Base-by-base conservation (phyloP, 1,140 invertebrate genomes). In the Megalopta genalis region DNA sequence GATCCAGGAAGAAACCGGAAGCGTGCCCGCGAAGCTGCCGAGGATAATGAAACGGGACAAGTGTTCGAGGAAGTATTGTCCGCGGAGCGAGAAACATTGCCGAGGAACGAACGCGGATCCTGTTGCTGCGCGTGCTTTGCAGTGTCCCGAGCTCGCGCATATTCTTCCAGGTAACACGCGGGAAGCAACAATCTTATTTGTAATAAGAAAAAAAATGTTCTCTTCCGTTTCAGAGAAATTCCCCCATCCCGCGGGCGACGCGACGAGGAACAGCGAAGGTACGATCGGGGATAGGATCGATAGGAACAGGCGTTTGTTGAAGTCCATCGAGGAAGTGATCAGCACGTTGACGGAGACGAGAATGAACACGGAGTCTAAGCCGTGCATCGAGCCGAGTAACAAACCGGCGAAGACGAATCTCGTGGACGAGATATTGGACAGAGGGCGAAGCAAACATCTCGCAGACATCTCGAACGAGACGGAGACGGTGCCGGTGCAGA, bases 241-340 rank as follows among this genome's bases (percentile, higher is more conserved):
- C 8, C 39, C 25, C 10, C 12, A 64, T 5, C 9, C 18, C 16
- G 2, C 37, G 6, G 64, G 8, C 14, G 7, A 21, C 3, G 12
- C 8, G 7, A 3, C 16, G 14, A 12, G 21, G 1, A 49, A 52
- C 2, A 42, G 21, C 7, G 60, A 37, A 4, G 39, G 27, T 10
- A 10, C 25, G 21, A 32, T 52, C 6, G 42, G 57, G 9, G 32
- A 37, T 4, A 76, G 46, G 21, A 69, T 76, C n/a, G 23, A 49
- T 39, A 67, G 42, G 32, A 80, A 77, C 42, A 78, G 57, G 73
- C 62, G 54, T 23, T 46, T 74, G 25, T 6, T 67, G 16, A 81
- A 54, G 18, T 54, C 27, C 21, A 8, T 85, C 21, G 8, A 81
- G 54, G 14, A 80, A 4, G 25, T 84, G 39, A 74, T 81, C 25